Evolutionary conservation across 2,888 invertebrate genomes (phyloP).

Genomic region (Sisyra nigra): DNA sequence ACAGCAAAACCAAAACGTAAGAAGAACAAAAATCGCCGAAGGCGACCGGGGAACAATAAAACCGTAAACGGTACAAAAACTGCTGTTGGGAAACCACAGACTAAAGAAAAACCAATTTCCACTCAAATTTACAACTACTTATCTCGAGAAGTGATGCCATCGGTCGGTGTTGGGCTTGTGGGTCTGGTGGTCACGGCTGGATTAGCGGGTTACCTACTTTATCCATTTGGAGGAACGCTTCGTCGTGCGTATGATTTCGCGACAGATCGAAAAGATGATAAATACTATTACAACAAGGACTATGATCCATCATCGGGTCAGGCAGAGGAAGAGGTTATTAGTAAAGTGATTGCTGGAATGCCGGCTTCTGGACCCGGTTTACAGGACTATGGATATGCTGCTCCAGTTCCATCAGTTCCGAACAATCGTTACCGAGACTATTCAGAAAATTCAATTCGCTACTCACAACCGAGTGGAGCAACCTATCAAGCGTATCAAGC

Average conservation of each 20-base stretch:
- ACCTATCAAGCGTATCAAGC: not conserved
- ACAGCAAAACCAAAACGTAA: slow-evolving; percentile 37
- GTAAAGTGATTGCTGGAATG: slow-evolving; percentile 58
- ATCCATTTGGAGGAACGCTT: slow-evolving; percentile 52
- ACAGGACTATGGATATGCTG: slow-evolving; percentile 26
- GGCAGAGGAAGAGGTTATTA: slow-evolving; percentile 60
- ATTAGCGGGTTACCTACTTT: slow-evolving; percentile 58
- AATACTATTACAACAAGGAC: slow-evolving; percentile 48
- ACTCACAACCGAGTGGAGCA: not conserved
- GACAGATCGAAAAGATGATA: slow-evolving; percentile 42
- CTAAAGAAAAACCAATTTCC: slow-evolving; percentile 40
- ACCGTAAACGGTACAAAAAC: slow-evolving; percentile 24
- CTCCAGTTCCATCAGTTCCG: slow-evolving; percentile 22
- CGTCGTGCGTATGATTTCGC: slow-evolving; percentile 43
- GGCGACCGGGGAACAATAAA: slow-evolving; percentile 31
- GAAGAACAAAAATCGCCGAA: slow-evolving; percentile 39
- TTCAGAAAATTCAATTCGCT: not conserved
- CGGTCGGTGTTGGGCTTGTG: slow-evolving; percentile 59
- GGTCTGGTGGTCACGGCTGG: slow-evolving; percentile 60
- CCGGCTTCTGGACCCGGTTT: slow-evolving; percentile 24
- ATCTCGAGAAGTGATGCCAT: slow-evolving; percentile 66
- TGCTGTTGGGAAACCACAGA: slow-evolving; percentile 20
- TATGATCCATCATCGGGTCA: slow-evolving; percentile 52
- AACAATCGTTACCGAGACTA: slow-evolving; percentile 1
- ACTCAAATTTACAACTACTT: slow-evolving; percentile 63